Base-by-base conservation (phyloP, 2,113 vertebrate species). In the Pseudorasbora parva region DNA sequence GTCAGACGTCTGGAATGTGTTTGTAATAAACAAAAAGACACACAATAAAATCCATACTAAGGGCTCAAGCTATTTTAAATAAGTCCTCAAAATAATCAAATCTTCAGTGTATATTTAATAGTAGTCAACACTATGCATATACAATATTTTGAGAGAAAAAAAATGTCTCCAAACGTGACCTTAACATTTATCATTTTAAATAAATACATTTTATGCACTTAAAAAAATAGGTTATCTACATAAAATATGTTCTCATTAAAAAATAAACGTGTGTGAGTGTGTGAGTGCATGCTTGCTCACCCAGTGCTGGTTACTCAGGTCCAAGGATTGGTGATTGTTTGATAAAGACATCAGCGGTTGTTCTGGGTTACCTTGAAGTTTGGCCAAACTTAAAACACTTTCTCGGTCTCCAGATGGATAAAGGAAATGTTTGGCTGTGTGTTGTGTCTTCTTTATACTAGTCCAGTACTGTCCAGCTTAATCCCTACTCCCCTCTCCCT, bases 281-380 rank as follows among this genome's bases (percentile, higher is more conserved):
- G 23, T 54, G 71, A 30, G 15, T 37, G 62, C n/a, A 23, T 69
- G 19, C 56, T 15, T 69, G 27, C 79, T 81, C 19, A 81, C 79
- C 79, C 79, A 19, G 3, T 71, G 64, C 8, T 69, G 60, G 7
- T 69, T 81, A 71, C 21, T 81, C 27, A 56, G 21, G 45, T 64
- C 4, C 27, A 81, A 33, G 19, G 79, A 81, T 25, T 47, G 64
- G 27, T 51, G 27, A 47, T 41, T 80, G 78, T 81, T 69, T 54
- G 79, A 68, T 81, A 81, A 56, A 81, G 79, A 66, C 27, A 27
- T 71, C 21, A 69, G 19, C 45, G 69, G 21, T 37, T 81, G 47
- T 7, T 81, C 79, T 71, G 79, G 25, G 79, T 56, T 41, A 21
- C 47, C 47, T 1, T 69, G 60, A 81, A 37, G 47, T 41, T 71